Conservation (phyloP, 2,797 vertebrate species). For the Antennarius maculatus region DNA sequence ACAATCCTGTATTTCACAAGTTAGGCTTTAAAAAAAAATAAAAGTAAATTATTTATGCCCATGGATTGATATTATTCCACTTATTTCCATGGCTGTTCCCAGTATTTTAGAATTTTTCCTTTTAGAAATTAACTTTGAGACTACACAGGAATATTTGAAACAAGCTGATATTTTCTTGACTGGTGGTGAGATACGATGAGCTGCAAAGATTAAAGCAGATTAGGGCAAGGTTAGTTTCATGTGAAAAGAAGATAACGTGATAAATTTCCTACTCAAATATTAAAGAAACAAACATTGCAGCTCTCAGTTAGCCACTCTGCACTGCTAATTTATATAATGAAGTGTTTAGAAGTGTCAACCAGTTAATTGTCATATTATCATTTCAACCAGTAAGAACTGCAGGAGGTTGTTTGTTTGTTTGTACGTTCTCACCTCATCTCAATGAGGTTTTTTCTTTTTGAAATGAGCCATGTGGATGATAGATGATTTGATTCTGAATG, state of each 20-base stretch:
- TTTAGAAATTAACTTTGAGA: not conserved
- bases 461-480: no score
- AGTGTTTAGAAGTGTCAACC: no score
- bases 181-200: not conserved
- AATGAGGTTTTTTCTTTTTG: no score
- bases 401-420: no score
- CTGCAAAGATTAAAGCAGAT: not conserved
- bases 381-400: no score
- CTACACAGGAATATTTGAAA: not conserved
- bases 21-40: not conserved
- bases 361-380: no score
- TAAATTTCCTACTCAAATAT: not conserved
- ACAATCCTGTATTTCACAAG: not conserved
- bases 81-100: not conserved
- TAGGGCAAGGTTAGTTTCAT: not conserved
- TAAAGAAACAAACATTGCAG: conserved; percentile 22
- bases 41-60: not conserved
- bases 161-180: not conserved
- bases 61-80: not conserved
- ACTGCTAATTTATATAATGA: not conserved
- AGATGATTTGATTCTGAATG: no score
- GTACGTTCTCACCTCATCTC: no score
- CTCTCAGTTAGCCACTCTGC: conserved; percentile 18
- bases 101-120: not conserved
- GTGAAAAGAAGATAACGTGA: not conserved